phyloP scores from a whole-genome alignment of 1,140 invertebrate species.

The Coboldia fuscipes region DNA sequence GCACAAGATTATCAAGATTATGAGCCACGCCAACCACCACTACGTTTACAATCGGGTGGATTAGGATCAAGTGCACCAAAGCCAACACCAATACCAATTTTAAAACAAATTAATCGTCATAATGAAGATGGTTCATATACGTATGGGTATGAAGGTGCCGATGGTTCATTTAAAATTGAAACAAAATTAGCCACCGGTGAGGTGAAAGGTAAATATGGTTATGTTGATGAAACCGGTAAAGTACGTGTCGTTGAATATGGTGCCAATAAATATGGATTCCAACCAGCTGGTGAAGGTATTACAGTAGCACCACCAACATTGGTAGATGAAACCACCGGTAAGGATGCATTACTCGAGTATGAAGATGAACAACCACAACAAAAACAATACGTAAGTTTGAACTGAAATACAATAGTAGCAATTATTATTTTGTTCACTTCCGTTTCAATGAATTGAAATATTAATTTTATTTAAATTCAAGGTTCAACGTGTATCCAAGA shows the following conservation, averaged over 20 bases:
- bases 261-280: constrained; percentile 69
- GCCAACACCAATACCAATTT: constrained; percentile 50
- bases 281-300: constrained; percentile 65
- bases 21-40: constrained; percentile 24
- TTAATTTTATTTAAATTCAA: not conserved
- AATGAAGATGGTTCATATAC: constrained; percentile 74
- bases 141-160: constrained; percentile 65
- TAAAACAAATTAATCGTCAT: constrained; percentile 70
- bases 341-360: constrained; percentile 19
- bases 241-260: constrained; percentile 71
- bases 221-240: constrained; percentile 60
- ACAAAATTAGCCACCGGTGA: constrained; percentile 56
- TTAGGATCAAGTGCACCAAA: constrained; percentile 21
- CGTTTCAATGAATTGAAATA: not conserved
- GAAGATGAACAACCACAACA: constrained; percentile 25
- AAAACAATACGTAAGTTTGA: constrained; percentile 17
- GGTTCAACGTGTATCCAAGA: constrained; percentile 10
- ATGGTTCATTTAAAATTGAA: constrained; percentile 71
- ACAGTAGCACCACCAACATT: constrained; percentile 60
- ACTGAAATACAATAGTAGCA: too few species aligned
- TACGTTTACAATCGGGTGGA: constrained; percentile 24
- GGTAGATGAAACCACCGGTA: constrained; percentile 43
- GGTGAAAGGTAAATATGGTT: constrained; percentile 70
- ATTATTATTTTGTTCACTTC: not conserved
- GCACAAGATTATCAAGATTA: constrained; percentile 40